Conservation (phyloP, 2,797 vertebrate species). For the Enteromius paludinosus region DNA sequence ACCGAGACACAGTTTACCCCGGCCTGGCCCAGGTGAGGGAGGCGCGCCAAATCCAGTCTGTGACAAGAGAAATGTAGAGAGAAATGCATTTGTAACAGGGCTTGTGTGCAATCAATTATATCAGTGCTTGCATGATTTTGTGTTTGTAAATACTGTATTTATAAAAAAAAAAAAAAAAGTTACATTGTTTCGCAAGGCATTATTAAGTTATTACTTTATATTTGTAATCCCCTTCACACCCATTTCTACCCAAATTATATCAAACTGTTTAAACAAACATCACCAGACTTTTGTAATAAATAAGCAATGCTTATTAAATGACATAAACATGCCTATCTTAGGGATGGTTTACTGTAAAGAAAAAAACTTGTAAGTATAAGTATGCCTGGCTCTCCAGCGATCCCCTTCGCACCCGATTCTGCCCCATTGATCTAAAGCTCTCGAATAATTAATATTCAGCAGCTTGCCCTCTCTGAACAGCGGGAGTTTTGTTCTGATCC, state of each 20-base stretch:
- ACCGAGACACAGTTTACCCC: slow-evolving; percentile 23
- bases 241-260: too few relatives aligned
- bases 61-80: background rate
- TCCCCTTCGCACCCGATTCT: slow-evolving; percentile 58
- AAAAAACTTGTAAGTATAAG: background rate
- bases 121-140: slow-evolving; percentile 46
- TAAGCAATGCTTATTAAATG: too few relatives aligned
- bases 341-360: background rate
- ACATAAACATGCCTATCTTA: background rate
- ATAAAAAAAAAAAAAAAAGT: background rate
- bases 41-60: slow-evolving; percentile 1
- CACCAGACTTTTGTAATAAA: too few relatives aligned
- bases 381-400: slow-evolving; percentile 56
- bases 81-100: slow-evolving; percentile 47
- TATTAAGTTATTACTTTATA: background rate
- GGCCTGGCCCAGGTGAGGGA: slow-evolving; percentile 21
- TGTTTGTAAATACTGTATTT: background rate
- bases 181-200: slow-evolving; percentile 25
- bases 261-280: too few relatives aligned
- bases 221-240: background rate
- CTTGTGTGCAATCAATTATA: slow-evolving; percentile 62
- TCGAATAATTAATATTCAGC: slow-evolving; percentile 74
- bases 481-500: slow-evolving; percentile 55
- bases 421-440: slow-evolving; percentile 69
- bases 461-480: slow-evolving; percentile 61